Conservation (phyloP, 2,113 vertebrate species). For the Galbula dea region DNA sequence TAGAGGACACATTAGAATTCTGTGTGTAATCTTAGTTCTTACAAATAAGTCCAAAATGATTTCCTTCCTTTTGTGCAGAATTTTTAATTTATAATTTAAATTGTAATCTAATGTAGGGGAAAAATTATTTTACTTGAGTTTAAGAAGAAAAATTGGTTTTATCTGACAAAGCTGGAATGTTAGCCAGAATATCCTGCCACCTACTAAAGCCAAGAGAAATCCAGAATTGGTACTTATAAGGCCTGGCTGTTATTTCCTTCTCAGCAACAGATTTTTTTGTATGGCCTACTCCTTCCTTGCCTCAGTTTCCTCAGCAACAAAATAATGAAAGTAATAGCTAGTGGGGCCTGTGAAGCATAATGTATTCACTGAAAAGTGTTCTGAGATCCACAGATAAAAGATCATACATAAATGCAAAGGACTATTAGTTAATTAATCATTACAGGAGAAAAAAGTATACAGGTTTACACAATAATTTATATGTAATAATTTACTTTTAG, state of each 20-base stretch:
- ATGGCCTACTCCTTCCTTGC: not conserved
- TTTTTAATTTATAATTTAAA: not conserved
- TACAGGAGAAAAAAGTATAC: not conserved
- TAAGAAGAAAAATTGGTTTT: not conserved
- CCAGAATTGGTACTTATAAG: not conserved
- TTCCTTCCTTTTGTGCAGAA: not conserved
- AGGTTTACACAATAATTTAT: not conserved
- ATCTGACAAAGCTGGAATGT: not conserved
- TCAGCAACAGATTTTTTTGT: not conserved
- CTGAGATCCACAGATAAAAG: slow-evolving; percentile 50
- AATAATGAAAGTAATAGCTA: not conserved
- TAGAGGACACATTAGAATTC: not conserved
- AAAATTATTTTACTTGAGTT: not conserved
- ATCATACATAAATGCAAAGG: not conserved
- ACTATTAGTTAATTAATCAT: not conserved
- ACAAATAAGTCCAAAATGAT: not conserved
- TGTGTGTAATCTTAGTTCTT: not conserved
- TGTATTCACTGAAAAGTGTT: not conserved
- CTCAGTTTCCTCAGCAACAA: not conserved
- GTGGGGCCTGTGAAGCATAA: not conserved
- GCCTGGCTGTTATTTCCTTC: not conserved
- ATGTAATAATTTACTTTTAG: not conserved
- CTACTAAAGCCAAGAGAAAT: not conserved
- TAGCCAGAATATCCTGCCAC: not conserved
- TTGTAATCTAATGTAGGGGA: not conserved